These are phyloP conservation scores for Arvicanthis niloticus DNA, from an alignment of 2,113 vertebrate species.

Conservation along the genomic window DNA sequence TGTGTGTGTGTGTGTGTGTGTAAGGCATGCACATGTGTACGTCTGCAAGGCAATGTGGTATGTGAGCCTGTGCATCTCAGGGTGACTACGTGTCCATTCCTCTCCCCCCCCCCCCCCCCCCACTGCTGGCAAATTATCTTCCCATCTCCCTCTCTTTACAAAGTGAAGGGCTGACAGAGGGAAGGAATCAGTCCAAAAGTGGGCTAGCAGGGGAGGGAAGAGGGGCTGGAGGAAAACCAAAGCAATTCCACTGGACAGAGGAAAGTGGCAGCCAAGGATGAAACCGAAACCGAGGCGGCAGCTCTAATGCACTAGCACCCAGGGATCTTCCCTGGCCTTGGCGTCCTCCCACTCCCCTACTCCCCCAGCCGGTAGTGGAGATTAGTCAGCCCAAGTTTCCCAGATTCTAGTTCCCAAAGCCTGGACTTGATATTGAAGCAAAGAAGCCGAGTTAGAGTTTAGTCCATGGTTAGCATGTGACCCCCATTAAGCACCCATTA, in stretches of 20 bases:
- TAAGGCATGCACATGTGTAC: not conserved
- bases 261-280: constrained; percentile 79
- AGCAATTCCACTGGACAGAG: constrained; percentile 72
- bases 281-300: constrained; percentile 77
- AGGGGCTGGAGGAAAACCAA: constrained; percentile 74
- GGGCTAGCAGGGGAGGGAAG: constrained; percentile 19
- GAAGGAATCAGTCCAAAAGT: constrained; percentile 62
- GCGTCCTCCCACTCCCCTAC: constrained; percentile 63
- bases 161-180: constrained; percentile 62
- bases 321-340: constrained; percentile 65
- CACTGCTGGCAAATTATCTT: constrained; percentile 78
- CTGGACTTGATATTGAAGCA: constrained; percentile 19
- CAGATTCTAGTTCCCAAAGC: constrained; percentile 68
- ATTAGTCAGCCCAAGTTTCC: constrained; percentile 60
- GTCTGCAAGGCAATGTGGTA: constrained; percentile 66
- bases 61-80: constrained; percentile 69
- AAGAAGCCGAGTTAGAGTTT: constrained; percentile 37
- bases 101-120: constrained; percentile 59
- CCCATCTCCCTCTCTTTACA: constrained; percentile 59
- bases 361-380: constrained; percentile 16
- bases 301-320: constrained; percentile 65
- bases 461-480: constrained; percentile 57
- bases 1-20: not conserved
- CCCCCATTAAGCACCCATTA: constrained; percentile 70
- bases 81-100: constrained; percentile 79